Base-by-base conservation (phyloP, 1,140 invertebrate species). In the Drosophila tani region DNA sequence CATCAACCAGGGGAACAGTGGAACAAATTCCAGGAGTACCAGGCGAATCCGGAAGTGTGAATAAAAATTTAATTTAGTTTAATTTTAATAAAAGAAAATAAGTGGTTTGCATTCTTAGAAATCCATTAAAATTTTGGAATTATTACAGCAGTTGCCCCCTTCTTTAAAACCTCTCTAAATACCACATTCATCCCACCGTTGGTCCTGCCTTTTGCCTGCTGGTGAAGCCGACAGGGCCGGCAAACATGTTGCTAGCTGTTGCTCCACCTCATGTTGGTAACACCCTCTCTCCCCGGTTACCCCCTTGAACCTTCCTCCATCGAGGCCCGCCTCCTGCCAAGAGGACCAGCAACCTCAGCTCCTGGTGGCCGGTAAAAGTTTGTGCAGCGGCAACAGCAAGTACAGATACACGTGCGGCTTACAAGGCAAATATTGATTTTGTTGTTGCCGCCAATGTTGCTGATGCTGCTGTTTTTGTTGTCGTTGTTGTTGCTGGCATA, bases 401-500 rank as follows among this genome's bases (percentile, higher is more conserved):
- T 41, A 66, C 47, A 50, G 59, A 73, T 82, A 88, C 81, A 87
- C 84, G 85, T 88, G 81, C 77, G 84, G 84, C 81, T 88, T 88
- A 88, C 84, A 90, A 88, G 81, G 82, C 78, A 90, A 88, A 88
- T 88, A 88, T 88, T 84, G 84, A 88, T 81, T 88, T 81, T 90
- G 78, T 70, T 81, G 78, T 67, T 69, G 57, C 35, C 62, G 75
- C 27, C 40, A 63, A 11, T 77, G 75, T 17, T 50, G 59, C 32
- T 83, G 67, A 38, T 70, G 75, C 9, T 53, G 58, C 24, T 45
- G 46, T 9, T 70, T 24, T 24, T 62, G 49, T 32, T 60, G 49
- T 17, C 17, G 41, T 55, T 75, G 47, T 32, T 62, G 68, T 43
- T 50, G n/a, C 24, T 32, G 32, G 17, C 51, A 55, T 21, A 27